Evolutionary conservation across 2,888 invertebrate genomes (phyloP), one percentile per base, ranked within the genome.

Genomic region (Ormia ochracea): DNA sequence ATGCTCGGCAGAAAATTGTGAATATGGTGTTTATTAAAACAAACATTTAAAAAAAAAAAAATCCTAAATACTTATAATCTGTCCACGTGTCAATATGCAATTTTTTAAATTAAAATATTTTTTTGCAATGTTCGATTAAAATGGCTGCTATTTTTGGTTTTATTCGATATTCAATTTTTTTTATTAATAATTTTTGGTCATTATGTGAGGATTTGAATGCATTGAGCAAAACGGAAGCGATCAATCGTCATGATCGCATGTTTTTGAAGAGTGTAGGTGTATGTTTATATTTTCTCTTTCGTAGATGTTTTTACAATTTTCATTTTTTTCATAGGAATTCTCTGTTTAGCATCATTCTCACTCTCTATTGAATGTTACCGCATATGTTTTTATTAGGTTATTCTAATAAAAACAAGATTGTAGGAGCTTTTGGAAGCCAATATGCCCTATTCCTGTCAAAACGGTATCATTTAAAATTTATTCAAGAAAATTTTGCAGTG

Each of bases 141-240:
- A 45, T 56, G 45, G 36, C 28, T 75, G 61, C 69, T 69, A 54
- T 76, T 61, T 76, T 73, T 73, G 59, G 52, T 50, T 72, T 73
- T 26, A 43, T 52, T 68, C 38, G n/a, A 9, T 48, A 45, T 61
- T 43, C 31, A 9, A 9, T 65, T 48, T 66, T n/a, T 50, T 23
- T 59, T 43, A 17, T 41, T 31, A 9, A 12, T n/a, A 4, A 21
- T 68, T 36, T 26, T 21, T 48, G 38, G 14, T 33, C 1, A 31
- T 61, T 43, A 28, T 59, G 19, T 14, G 68, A 65, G 58, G 54
- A 74, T 68, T 66, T 38, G 56, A 78, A 58, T 76, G 70, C 76
- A 72, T 61, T 36, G 61, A 66, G 59, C 50, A 73, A 66, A 76
- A 76, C 81, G 82, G 80, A 81, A 78, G 66, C 59, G 69, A 82